phyloP scores from a whole-genome alignment of 2,888 invertebrate genomes.

The Cosmia pyralina region DNA sequence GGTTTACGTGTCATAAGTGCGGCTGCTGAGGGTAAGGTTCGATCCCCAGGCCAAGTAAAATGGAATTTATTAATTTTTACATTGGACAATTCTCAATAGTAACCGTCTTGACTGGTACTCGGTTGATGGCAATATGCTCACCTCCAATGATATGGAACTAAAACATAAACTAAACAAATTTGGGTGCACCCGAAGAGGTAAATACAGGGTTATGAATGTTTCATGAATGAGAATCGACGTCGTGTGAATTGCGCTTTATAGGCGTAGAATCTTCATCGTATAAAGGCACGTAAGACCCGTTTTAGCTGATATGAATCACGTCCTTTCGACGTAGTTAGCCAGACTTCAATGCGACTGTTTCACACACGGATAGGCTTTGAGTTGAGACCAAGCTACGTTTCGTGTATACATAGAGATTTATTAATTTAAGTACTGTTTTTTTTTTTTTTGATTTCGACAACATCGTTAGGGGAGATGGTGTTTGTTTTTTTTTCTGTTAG shows the following conservation, averaged over 20 bases:
- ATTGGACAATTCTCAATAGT: background rate
- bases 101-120: background rate
- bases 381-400: background rate
- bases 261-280: too few relatives aligned
- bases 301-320: conserved; percentile 26
- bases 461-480: background rate
- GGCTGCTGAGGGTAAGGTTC: background rate
- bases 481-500: background rate
- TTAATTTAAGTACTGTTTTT: background rate
- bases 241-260: too few relatives aligned
- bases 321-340: conserved; percentile 2
- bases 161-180: too few relatives aligned
- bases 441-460: background rate
- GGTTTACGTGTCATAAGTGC: background rate
- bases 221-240: too few relatives aligned
- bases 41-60: background rate
- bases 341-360: conserved; percentile 26
- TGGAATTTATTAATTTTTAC: background rate
- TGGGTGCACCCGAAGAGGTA: too few relatives aligned
- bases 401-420: background rate
- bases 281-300: conserved; percentile 21
- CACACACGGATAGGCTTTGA: conserved; percentile 16
- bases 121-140: too few relatives aligned
- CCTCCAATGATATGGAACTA: too few relatives aligned
- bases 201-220: too few relatives aligned